A percentile compares a stretch with the other conserved stretches of the same genome.
phyloP scores from a whole-genome alignment of 2,888 invertebrate species.

The Mythimna pallens region DNA sequence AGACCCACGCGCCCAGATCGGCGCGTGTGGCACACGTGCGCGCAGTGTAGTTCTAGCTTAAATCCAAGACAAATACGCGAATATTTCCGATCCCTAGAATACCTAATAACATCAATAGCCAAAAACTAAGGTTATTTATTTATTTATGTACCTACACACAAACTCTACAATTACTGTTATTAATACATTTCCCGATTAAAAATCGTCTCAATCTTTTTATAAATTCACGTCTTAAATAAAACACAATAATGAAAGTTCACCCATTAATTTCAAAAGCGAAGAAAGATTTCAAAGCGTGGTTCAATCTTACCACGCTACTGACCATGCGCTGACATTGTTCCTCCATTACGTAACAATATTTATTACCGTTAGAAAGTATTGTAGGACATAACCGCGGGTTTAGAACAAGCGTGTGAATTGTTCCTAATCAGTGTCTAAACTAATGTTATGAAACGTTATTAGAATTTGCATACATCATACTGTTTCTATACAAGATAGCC shows the following conservation, averaged over 20 bases:
- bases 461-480: background rate
- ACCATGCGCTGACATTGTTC: conserved; percentile 28
- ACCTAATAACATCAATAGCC: no score
- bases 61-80: no score
- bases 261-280: background rate
- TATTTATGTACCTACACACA: no score
- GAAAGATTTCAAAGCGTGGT: background rate
- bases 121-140: no score
- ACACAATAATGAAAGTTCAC: background rate
- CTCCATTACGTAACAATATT: conserved; percentile 37
- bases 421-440: conserved; percentile 21
- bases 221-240: no score
- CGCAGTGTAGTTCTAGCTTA: no score
- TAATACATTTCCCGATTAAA: no score
- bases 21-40: no score
- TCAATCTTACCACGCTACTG: background rate
- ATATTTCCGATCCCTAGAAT: no score
- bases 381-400: conserved; percentile 1
- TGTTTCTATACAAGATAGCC: background rate
- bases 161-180: no score
- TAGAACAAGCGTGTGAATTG: conserved; percentile 28
- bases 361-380: conserved; percentile 40
- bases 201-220: no score
- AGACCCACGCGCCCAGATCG: no score
- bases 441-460: background rate